Conservation (phyloP, 2,888 invertebrate species). For the Schizaphis graminum region DNA sequence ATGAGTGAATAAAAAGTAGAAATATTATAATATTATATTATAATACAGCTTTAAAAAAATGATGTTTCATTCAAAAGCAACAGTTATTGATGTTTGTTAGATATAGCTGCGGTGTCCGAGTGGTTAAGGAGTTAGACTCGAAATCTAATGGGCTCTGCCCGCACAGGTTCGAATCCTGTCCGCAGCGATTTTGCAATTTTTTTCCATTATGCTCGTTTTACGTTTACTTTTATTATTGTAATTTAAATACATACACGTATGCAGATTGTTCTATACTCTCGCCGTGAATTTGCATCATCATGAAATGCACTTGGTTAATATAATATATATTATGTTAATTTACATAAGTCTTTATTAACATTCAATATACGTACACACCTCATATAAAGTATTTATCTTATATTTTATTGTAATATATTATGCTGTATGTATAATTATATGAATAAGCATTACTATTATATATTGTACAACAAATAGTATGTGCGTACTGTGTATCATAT, state of each 20-base stretch:
- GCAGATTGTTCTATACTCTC: neutral
- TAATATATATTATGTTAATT: neutral
- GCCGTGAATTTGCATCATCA: neutral
- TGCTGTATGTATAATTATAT: neutral
- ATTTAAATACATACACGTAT: neutral
- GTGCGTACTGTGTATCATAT: neutral
- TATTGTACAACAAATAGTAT: neutral
- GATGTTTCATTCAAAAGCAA: neutral
- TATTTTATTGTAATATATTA: neutral
- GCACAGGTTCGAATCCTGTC: constrained; percentile 75
- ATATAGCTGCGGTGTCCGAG: constrained; percentile 74
- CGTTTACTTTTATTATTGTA: neutral
- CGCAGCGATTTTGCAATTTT: constrained; percentile 68
- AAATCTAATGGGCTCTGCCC: constrained; percentile 78
- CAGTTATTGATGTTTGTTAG: neutral
- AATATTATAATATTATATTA: neutral
- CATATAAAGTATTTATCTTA: neutral
- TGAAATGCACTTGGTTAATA: neutral
- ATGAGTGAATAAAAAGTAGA: neutral
- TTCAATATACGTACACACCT: neutral
- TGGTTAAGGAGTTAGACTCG: constrained; percentile 78
- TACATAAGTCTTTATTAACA: neutral
- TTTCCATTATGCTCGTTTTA: neutral
- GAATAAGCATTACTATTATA: neutral
- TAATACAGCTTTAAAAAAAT: neutral